Base-by-base conservation (phyloP, 2,113 vertebrate genomes). In the Eurystomus gularis region DNA sequence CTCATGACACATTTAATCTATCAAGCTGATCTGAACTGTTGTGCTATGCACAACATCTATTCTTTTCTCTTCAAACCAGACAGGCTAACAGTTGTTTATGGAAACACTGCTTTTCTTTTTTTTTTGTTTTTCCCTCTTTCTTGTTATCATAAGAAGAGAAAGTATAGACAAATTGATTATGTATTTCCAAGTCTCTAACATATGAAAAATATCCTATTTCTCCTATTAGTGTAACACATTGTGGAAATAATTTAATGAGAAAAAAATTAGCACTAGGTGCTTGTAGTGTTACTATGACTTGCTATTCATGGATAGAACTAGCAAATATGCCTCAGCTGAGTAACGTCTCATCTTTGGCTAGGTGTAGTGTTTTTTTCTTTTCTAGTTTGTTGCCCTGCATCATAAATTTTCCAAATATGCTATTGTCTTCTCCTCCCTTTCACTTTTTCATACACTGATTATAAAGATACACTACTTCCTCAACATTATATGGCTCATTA, bases 101-200 rank as follows among this genome's bases (percentile, higher is more conserved):
- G 21, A 60, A 88, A 0, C 10, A 66, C 5, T 35, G 4, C 0
- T 48, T 35, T 3, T n/a, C 13, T 33, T 11, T 26, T 16, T 65
- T 14, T 3, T 11, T 6, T 10, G 13, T 16, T 23, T 15, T 9
- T 2, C 5, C 8, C 13, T 13, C 18, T 16, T 9, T 3, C 7
- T 25, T 84, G 82, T 87, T 70, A 26, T 1, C 1, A 42, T 14
- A 55, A 78, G 13, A 60, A 87, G 28, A 68, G 71, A 31, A 12
- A 37, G 1, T 58, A 35, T 11, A 40, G 8, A 90, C 18, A 48
- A 81, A 76, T 24, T 33, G 3, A 16, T 52, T 66, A 29, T 37
- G 11, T 20, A 69, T 66, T 58, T 90, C 69, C n/a, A 80, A n/a
- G 4, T 52, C 23, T 0, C 11, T 42, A 83, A 55, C 1, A 33